Evolutionary conservation across 2,797 vertebrate genomes (phyloP).

Genomic region (Nannoperca obscura): DNA sequence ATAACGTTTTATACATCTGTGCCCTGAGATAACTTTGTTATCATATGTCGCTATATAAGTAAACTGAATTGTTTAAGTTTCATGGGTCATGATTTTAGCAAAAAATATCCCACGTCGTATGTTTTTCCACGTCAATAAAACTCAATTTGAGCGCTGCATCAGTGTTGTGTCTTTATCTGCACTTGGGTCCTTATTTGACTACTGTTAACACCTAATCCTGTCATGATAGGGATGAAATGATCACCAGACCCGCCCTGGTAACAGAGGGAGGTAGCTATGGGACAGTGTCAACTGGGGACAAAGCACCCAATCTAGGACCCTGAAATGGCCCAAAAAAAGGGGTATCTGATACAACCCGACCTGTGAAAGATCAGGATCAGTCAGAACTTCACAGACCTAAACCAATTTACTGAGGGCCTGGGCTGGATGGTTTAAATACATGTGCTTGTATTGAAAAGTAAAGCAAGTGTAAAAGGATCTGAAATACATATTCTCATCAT

Average conservation of each 20-base stretch:
- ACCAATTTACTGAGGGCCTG: not conserved
- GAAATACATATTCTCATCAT: not conserved
- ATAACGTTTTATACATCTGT: too few relatives aligned
- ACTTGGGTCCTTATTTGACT: slow-evolving; percentile 3
- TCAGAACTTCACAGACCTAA: slow-evolving; percentile 6
- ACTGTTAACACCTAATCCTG: slow-evolving; percentile 11
- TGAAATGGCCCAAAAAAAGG: not conserved
- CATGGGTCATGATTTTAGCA: too few relatives aligned
- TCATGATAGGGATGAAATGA: slow-evolving; percentile 9
- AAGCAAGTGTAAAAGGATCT: not conserved
- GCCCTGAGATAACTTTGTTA: too few relatives aligned
- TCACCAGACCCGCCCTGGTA: not conserved
- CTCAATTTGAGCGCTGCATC: not conserved
- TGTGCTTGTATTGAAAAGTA: not conserved
- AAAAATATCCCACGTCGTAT: too few relatives aligned
- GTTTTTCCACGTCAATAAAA: slow-evolving; percentile 12
- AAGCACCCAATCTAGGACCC: slow-evolving; percentile 12
- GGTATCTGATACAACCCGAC: not conserved
- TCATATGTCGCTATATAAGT: too few relatives aligned
- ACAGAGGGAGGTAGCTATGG: not conserved
- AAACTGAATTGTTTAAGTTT: too few relatives aligned
- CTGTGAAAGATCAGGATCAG: slow-evolving; percentile 21
- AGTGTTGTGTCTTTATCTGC: slow-evolving; percentile 5
- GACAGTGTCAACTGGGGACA: slow-evolving; percentile 11
- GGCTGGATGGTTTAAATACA: not conserved